These are phyloP conservation scores for Myotis lucifugus DNA, from an alignment of 2,113 vertebrate genomes.

Conservation along the genomic window DNA sequence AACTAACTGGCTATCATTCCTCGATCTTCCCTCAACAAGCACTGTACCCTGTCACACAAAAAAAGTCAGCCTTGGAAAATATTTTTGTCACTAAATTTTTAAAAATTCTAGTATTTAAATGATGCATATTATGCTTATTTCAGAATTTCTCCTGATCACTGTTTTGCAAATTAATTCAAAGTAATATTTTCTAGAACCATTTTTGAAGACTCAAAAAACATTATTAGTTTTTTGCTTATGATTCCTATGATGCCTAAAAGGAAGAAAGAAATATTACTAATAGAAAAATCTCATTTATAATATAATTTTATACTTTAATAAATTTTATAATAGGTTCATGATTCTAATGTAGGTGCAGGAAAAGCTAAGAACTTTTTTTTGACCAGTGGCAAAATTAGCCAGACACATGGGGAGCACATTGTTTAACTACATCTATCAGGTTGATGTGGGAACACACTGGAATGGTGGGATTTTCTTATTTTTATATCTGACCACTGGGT, in stretches of 20 bases:
- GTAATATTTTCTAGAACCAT: neutral
- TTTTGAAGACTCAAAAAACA: neutral
- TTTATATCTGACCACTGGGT: neutral
- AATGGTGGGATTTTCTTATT: neutral
- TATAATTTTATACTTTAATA: neutral
- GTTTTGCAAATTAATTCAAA: neutral
- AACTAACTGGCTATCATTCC: neutral
- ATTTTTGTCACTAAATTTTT: neutral
- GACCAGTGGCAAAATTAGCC: neutral
- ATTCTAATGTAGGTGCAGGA: neutral
- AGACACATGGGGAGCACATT: neutral
- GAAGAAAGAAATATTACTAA: neutral
- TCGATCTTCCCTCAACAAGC: neutral
- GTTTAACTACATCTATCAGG: neutral
- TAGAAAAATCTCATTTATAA: neutral
- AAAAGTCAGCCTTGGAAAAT: neutral
- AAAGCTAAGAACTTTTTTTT: neutral
- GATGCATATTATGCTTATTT: neutral
- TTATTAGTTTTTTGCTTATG: neutral
- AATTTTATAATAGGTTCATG: neutral
- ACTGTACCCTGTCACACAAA: neutral
- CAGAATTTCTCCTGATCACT: neutral
- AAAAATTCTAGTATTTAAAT: neutral
- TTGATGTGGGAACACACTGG: accelerated
- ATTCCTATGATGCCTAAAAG: neutral